Percentiles rank a stretch among this genome's conserved stretches.
Conservation (phyloP, 1,140 invertebrate species). For the Pseudomyrmex dendroicus region DNA sequence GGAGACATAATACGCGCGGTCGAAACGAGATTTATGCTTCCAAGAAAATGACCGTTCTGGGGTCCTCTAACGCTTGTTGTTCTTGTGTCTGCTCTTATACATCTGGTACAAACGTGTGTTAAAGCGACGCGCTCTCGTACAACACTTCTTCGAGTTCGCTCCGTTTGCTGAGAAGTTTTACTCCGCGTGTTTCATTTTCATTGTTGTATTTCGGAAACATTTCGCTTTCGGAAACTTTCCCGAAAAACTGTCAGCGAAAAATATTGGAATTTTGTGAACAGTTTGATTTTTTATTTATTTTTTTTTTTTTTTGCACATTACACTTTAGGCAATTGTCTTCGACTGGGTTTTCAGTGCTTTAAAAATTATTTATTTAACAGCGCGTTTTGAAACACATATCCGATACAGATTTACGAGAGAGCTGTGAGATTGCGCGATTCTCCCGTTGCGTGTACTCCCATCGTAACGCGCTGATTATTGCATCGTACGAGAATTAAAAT, state of each 20-base stretch:
- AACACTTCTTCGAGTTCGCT: neutral
- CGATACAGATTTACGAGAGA: neutral
- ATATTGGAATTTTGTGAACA: neutral
- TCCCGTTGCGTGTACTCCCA: conserved; percentile 5
- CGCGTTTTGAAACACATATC: neutral
- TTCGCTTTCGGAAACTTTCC: no score
- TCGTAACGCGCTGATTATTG: conserved; percentile 5
- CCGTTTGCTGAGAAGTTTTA: neutral
- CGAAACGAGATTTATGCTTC: conserved; percentile 61
- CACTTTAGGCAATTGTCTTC: neutral
- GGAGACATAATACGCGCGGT: conserved; percentile 15
- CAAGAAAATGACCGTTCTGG: conserved; percentile 9
- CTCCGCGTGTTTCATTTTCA: neutral
- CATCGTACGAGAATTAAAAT: conserved; percentile 15
- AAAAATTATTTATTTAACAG: neutral
- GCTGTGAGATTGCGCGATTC: neutral
- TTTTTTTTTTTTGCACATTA: neutral
- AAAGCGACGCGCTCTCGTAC: conserved; percentile 16
- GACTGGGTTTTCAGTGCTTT: neutral
- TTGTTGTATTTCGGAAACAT: no score
- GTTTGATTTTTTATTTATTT: no score
- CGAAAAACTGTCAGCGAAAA: neutral
- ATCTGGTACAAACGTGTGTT: conserved; percentile 55
- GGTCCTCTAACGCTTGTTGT: neutral
- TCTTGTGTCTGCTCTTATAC: conserved; percentile 35